Base-by-base conservation (phyloP, 2,797 vertebrate species). In the Chrysolophus pictus region DNA sequence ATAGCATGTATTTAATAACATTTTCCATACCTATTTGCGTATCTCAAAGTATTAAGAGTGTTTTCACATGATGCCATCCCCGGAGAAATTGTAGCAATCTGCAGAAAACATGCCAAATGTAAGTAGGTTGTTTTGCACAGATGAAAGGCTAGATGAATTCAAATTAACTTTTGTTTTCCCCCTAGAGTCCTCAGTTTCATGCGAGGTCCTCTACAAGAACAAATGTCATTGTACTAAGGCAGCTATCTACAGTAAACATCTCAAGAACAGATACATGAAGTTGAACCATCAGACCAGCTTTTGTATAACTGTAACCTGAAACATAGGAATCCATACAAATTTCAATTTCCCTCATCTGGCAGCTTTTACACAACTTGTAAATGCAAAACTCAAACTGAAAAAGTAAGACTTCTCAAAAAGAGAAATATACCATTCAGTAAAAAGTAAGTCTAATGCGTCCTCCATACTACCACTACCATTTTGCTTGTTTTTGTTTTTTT, bases 31-130 rank as follows among this genome's bases (percentile, higher is more conserved):
- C 99, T 99, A 97, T 99, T 99, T 96, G 99, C 99, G 2, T 99
- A 99, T 98, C 99, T 98, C 97, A 99, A 87, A 1, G 99, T 99
- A 97, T 99, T 99, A 91, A 99, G 96, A 88, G 99, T 99, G 97
- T 99, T 99, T 98, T 99, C 99, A 98, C 99, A 99, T 17, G 99
- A 99, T 26, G 99, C 98, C 98, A 99, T 99, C 75, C 99, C 99
- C 19, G 99, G 99, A 96, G 99, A 99, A 97, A 99, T 99, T 44
- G 99, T 99, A 44, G 99, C 99, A 9, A 99, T 99, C 99, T 99
- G 56, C 22, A 68, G 46, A 91, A 81, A 87, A 93, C 7, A 90
- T 91, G 85, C 39, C 56, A 94, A 41, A 90, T 0, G 0, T 94
- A 92, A 95, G 93, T 33, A 94, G 91, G 84, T 64, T 12, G 4